A percentile compares a stretch with the other conserved stretches of the same genome.
These are phyloP conservation scores for Mungos mungo DNA, from an alignment of 2,113 vertebrate genomes.

Conservation along the genomic window DNA sequence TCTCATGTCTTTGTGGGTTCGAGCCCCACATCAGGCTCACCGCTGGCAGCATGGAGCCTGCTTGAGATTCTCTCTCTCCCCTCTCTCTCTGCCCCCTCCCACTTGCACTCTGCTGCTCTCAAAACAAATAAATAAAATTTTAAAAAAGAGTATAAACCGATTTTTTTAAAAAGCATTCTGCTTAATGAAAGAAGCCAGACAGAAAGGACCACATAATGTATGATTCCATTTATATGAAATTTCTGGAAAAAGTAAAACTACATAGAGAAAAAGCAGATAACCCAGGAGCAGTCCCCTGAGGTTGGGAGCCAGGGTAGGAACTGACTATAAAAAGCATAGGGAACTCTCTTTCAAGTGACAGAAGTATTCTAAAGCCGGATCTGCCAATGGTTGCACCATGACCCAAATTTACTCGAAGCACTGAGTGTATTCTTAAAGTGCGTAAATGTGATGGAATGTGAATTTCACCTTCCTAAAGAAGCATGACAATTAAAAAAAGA, in stretches of 20 bases:
- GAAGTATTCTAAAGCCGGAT: neutral
- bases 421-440: neutral
- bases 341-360: neutral
- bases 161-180: neutral
- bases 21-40: too few relatives aligned
- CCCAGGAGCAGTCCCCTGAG: neutral
- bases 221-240: neutral
- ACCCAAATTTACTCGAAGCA: neutral
- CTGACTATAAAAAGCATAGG: neutral
- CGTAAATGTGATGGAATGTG: neutral
- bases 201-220: neutral
- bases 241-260: neutral
- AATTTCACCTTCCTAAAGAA: neutral
- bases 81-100: too few relatives aligned
- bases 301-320: neutral
- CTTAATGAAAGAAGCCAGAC: neutral
- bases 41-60: too few relatives aligned
- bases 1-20: too few relatives aligned
- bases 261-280: neutral
- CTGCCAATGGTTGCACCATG: neutral
- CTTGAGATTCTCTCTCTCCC: too few relatives aligned
- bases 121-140: too few relatives aligned
- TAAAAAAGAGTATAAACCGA: too few relatives aligned
- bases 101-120: too few relatives aligned
- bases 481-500: neutral